These are phyloP conservation scores for Lochmaea capreae DNA, from an alignment of 2,888 invertebrate genomes.

Conservation along the genomic window DNA sequence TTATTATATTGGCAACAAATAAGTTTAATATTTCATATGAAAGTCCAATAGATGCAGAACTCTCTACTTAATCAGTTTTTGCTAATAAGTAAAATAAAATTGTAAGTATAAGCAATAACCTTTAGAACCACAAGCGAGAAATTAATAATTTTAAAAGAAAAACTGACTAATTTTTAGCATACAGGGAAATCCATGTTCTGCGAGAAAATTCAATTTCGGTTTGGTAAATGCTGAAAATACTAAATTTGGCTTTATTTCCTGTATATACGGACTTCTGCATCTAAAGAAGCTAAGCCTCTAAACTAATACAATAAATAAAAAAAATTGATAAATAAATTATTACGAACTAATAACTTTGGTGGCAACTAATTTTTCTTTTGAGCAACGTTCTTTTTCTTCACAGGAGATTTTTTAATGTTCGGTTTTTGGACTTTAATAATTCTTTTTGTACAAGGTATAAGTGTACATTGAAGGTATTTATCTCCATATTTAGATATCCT, in stretches of 20 bases:
- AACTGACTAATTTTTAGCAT: no score
- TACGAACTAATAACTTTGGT: constrained; percentile 55
- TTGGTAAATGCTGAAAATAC: no score
- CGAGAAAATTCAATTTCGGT: no score
- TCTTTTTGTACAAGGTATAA: constrained; percentile 60
- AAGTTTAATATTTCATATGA: not conserved
- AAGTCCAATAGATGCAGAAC: constrained; percentile 9
- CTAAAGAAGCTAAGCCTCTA: constrained; percentile 13
- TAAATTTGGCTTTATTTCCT: no score
- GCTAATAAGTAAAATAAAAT: not conserved
- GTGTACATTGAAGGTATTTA: constrained; percentile 61
- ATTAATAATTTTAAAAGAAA: no score
- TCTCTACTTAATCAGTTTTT: not conserved
- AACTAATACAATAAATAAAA: constrained; percentile 43
- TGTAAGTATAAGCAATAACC: no score
- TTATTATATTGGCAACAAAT: constrained; percentile 26
- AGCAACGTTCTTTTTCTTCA: constrained; percentile 49
- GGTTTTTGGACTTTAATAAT: constrained; percentile 35
- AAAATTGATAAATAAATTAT: constrained; percentile 54
- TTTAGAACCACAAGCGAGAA: no score
- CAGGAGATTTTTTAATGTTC: constrained; percentile 40
- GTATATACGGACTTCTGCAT: constrained; percentile 6
- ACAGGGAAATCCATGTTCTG: no score
- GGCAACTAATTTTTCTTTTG: constrained; percentile 51
- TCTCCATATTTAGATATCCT: constrained; percentile 59